A percentile compares a stretch with the other conserved stretches of the same genome.
phyloP scores from a whole-genome alignment of 2,113 vertebrate genomes.

The Puffinus mauretanicus region DNA sequence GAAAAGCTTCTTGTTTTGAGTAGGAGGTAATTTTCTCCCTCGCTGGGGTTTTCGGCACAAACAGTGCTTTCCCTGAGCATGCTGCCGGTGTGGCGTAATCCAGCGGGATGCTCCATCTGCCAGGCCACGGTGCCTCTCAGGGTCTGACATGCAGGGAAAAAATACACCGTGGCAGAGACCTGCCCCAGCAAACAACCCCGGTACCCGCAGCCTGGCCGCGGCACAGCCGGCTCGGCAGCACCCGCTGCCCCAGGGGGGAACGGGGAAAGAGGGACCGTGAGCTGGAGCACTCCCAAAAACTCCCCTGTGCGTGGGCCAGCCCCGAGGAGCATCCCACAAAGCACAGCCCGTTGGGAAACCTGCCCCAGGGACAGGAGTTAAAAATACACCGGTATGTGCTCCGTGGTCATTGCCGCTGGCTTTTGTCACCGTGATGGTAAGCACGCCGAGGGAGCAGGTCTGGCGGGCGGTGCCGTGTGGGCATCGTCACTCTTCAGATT shows the following conservation, averaged over 20 bases:
- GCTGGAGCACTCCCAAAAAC: not conserved
- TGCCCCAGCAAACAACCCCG: fast-evolving
- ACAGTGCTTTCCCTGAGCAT: not conserved
- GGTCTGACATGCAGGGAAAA: not conserved
- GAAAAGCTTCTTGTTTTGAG: not conserved
- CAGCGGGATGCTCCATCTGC: not conserved
- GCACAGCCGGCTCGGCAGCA: not conserved
- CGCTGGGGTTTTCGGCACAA: not conserved
- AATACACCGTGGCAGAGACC: not conserved
- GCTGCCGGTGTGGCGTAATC: fast-evolving
- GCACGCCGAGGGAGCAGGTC: not conserved
- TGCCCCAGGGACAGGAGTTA: not conserved
- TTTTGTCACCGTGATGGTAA: not conserved
- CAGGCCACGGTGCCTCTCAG: not conserved
- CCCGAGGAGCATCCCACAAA: not conserved
- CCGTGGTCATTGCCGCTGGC: not conserved
- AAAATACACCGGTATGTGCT: not conserved
- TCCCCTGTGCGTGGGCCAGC: not conserved
- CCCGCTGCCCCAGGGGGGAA: too few species aligned
- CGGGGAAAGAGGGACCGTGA: not conserved
- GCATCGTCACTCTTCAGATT: not conserved
- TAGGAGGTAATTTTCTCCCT: not conserved
- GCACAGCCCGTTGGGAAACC: not conserved
- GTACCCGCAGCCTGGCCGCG: not conserved
- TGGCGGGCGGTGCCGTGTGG: not conserved